Conservation (phyloP, 2,113 vertebrate genomes). For the Burhinus oedicnemus region DNA sequence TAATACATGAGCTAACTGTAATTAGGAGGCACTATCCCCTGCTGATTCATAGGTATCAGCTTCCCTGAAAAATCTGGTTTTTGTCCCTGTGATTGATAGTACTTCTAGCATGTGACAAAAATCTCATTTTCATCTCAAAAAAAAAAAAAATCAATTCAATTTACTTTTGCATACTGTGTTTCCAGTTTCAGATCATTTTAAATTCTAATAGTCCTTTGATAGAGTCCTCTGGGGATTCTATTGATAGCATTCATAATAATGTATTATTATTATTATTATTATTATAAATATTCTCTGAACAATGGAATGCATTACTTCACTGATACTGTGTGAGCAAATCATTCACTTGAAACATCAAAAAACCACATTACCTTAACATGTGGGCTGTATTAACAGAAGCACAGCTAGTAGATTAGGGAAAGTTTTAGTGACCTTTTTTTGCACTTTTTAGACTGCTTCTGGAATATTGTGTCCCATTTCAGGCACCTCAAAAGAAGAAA, state of each 20-base stretch:
- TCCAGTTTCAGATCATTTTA: background rate
- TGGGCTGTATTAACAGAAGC: background rate
- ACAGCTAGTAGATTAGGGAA: background rate
- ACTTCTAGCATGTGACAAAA: background rate
- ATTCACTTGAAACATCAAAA: background rate
- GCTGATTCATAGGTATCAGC: background rate
- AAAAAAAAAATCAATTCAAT: background rate
- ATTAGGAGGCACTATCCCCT: background rate
- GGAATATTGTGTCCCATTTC: background rate
- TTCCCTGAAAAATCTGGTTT: background rate
- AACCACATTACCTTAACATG: background rate
- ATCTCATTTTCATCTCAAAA: background rate
- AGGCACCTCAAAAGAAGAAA: background rate
- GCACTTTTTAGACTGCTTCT: background rate
- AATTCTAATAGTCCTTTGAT: background rate
- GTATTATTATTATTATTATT: too few relatives aligned
- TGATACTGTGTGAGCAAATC: background rate
- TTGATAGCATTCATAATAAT: background rate
- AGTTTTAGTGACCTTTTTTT: background rate
- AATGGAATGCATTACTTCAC: background rate
- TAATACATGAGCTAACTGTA: background rate
- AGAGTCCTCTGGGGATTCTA: background rate
- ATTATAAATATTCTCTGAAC: background rate
- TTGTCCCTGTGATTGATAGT: background rate
- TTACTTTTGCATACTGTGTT: background rate